Base-by-base conservation (phyloP, 2,113 vertebrate genomes). In the Colistium nudipinnis region DNA sequence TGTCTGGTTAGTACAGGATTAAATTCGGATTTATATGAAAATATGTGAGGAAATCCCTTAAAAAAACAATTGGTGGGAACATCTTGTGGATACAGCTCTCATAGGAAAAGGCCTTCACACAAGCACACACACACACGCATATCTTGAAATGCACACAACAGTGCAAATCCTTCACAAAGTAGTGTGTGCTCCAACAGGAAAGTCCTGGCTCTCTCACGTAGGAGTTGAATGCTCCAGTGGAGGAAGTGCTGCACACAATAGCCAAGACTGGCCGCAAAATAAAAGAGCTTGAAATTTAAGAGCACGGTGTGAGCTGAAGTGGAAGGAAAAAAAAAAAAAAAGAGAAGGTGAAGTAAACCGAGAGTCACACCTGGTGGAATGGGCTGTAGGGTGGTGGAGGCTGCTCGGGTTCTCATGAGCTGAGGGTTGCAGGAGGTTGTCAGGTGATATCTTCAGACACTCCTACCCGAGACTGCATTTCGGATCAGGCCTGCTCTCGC, bases 331-430 rank as follows among this genome's bases (percentile, higher is more conserved):
- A 48, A 24, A 20, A 44, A 52, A 48, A 24, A 20, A 44, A 52
- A 35, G 11, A 55, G 17, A 36, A 9, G 61, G 81, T 16, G 62
- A 65, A 75, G 81, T 11, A 44, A 87, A 78, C 79, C 79, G 87
- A 81, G 53, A 81, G 80, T 90, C 90, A 88, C 93, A 93, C 93
- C 92, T 93, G 92, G 86, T 80, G 85, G 70, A 83, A 81, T 67
- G 28, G 17, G 52, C 49, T n/a, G 49, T 57, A 56, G 73, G 48
- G 68, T 20, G 67, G 68, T 27, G 67, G 76, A 54, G 81, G 62
- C 77, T 83, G 78, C 79, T 68, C 48, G 14, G 73, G 81, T 88
- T 90, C 88, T 86, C 86, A 71, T 55, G 81, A 75, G 83, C 81
- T 56, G 67, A 12, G 72, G 48, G 60, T 22, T 67, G 81, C 52